Percentiles rank a stretch among this genome's conserved stretches.
These are phyloP conservation scores for Pseudopipra pipra DNA, from an alignment of 2,113 vertebrate species.

Conservation along the genomic window DNA sequence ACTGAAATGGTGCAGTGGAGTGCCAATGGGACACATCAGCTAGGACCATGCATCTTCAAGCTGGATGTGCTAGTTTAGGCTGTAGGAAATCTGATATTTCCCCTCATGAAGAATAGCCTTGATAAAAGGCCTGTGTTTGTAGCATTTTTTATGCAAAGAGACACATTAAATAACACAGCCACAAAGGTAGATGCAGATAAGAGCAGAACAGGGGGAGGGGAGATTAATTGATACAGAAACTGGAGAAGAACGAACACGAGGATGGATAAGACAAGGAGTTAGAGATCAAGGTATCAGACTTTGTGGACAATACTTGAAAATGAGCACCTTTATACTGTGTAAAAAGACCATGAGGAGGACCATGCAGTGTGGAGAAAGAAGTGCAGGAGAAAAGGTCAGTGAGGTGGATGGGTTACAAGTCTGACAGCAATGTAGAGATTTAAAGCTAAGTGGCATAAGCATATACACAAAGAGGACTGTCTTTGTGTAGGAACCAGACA, in stretches of 20 bases:
- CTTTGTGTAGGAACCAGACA: not conserved
- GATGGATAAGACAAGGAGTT: not conserved
- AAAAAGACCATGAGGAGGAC: not conserved
- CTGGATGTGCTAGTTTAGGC: not conserved
- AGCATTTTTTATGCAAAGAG: not conserved
- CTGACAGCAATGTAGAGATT: not conserved
- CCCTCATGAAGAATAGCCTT: not conserved
- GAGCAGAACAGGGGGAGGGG: not conserved
- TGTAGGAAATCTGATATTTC: not conserved
- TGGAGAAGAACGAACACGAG: not conserved
- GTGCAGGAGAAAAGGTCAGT: not conserved
- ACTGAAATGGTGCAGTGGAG: not conserved
- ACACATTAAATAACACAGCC: not conserved
- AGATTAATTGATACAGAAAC: not conserved
- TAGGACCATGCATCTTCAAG: not conserved
- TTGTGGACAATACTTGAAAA: not conserved
- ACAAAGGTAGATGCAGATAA: not conserved
- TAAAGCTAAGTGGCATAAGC: not conserved
- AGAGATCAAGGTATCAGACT: not conserved
- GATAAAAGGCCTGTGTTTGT: not conserved
- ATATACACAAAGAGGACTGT: accelerated
- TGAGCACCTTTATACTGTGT: not conserved
- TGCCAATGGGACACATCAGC: accelerated
- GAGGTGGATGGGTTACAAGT: not conserved
- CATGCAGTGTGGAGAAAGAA: not conserved